Evolutionary conservation across 2,113 vertebrate genomes (phyloP), one percentile per base, ranked within the genome.

Genomic region (Nerophis ophidion): DNA sequence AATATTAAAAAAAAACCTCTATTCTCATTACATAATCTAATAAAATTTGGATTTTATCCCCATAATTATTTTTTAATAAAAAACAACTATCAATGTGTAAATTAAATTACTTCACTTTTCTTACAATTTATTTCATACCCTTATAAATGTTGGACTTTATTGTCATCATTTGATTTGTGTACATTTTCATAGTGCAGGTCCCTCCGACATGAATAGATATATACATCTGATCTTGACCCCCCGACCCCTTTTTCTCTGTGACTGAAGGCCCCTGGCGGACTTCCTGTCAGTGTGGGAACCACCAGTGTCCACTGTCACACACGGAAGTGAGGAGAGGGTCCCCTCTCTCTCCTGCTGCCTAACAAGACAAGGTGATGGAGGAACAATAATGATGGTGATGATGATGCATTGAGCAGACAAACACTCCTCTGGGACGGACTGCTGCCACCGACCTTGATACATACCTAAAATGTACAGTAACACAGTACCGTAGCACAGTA

Each of bases 231-330:
- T 26, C 26, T 26, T 26, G 77, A 38, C 36, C 36, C 60, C 68
- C 71, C 60, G 69, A 26, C 26, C 26, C 26, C 26, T 4, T 26
- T 26, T 26, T 66, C 56, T 38, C 5, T 54, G 81, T 81, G 72
- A 74, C 84, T 78, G 70, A 82, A 84, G 88, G 85, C 80, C 85
- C 73, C 81, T 77, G 62, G 80, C 72, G 71, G 74, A 78, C 88
- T 90, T 90, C 89, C 89, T 88, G 82, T 71, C 75, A 75, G 83
- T 90, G 88, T 90, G 89, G 88, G 88, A 91, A 91, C 84, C 75
- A 35, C 74, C 78, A 74, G 69, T 73, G 1, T 79, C 73, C 68
- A 71, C 77, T 87, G 87, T 91, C 89, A 88, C 88, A 89, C 84
- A 86, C 87, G 65, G 40, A 56, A 81, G 71, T 61, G 75, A 74